Evolutionary conservation across 1,140 invertebrate species (phyloP), one percentile per base, ranked within the genome.

Genomic region (Hyphantria cunea): DNA sequence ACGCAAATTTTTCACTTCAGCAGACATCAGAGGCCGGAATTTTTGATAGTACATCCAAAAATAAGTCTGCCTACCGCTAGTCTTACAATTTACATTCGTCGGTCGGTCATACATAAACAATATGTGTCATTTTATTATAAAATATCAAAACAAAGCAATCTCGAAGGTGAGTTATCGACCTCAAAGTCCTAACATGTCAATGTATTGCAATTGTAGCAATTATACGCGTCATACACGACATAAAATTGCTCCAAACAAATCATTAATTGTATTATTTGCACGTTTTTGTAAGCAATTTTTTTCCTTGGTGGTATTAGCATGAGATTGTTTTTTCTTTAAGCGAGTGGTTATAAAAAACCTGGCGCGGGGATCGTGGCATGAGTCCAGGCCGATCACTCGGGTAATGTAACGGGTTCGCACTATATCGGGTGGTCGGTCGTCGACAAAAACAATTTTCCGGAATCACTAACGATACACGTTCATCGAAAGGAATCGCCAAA

Each of bases 321-420:
- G 67, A 55, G 74, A 79, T 64, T 65, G 67, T 66, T 68, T 84
- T 71, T 86, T 75, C 70, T 84, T 67, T 76, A 68, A 62, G 70
- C 59, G 54, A 54, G 49, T 56, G 70, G 66, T 68, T 87, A 87
- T 86, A 87, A 86, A 87, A 87, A 89, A 76, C 70, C 53, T 54
- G 61, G 76, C 71, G 76, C 68, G 64, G 72, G 72, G 72, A 68
- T 69, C 70, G 73, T 85, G 84, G 86, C 86, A 87, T 75, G 64
- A 82, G 80, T 85, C 86, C 83, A 89, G 84, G 74, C 85, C 82
- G 86, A 86, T 86, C 86, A 87, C 77, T 89, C 84, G 84, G 83
- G 74, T 86, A 64, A 61, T 69, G 51, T 69, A 89, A 86, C 82
- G 84, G 83, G 80, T 73, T 67, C 74, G 67, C 65, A 76, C 80